Percentiles rank a stretch among this genome's conserved stretches.
Evolutionary conservation across 2,888 invertebrate species (phyloP).

Genomic region (Eilema caniola): DNA sequence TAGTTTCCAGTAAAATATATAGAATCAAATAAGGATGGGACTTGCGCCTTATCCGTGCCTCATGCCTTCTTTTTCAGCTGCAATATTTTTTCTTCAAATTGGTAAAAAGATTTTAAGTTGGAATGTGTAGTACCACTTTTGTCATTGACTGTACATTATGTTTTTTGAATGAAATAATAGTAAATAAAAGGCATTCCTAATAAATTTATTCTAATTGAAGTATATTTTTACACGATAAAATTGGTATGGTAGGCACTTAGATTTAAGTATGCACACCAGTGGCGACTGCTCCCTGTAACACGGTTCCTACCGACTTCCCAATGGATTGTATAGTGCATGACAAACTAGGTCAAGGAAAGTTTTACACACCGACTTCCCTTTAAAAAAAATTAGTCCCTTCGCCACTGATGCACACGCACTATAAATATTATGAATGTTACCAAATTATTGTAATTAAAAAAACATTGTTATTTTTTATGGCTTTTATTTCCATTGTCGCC

Average conservation of each 20-base stretch:
- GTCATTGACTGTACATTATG: background rate
- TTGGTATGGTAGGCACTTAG: background rate
- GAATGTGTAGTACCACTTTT: background rate
- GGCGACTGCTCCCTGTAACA: no score
- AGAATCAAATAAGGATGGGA: no score
- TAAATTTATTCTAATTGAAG: background rate
- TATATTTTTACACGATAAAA: background rate
- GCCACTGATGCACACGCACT: background rate
- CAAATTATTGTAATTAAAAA: background rate
- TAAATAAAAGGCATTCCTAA: no score
- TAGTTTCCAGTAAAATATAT: no score
- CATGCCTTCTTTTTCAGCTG: background rate
- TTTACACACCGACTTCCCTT: no score
- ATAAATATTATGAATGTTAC: background rate
- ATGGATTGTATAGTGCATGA: no score
- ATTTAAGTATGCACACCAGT: no score
- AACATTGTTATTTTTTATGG: background rate
- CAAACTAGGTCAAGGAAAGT: no score
- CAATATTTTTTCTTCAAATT: background rate
- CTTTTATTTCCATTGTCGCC: background rate
- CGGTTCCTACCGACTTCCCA: no score
- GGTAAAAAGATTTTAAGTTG: background rate
- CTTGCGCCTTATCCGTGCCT: no score
- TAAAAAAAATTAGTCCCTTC: no score
- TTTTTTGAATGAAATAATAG: background rate